Evolutionary conservation across 2,888 invertebrate genomes (phyloP).

Genomic region (Idaea straminata): DNA sequence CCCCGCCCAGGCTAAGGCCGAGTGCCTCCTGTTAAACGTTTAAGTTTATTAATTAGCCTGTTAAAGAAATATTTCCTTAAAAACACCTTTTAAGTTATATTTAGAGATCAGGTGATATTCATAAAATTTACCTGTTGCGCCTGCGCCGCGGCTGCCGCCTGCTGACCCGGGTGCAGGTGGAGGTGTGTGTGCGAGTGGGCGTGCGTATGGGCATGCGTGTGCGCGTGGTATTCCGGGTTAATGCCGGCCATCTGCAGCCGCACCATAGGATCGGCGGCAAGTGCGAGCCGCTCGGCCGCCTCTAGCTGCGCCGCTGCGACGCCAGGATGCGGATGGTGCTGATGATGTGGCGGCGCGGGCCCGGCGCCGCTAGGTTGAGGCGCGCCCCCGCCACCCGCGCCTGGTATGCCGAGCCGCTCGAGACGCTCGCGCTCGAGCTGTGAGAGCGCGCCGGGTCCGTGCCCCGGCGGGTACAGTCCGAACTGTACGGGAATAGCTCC

Average conservation of each 20-base stretch:
- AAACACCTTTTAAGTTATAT: too few species aligned
- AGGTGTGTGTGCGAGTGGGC: slow-evolving; percentile 94
- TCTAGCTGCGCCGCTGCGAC: slow-evolving; percentile 83
- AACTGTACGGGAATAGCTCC: slow-evolving; percentile 86
- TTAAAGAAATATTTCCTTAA: too few species aligned
- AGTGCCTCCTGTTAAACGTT: slow-evolving; percentile 74
- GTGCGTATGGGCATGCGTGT: slow-evolving; percentile 95
- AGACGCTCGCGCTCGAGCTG: slow-evolving; percentile 93
- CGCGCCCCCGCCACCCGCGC: slow-evolving; percentile 77
- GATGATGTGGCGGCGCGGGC: slow-evolving; percentile 70
- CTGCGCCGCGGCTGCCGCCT: slow-evolving; percentile 77
- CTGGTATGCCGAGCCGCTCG: slow-evolving; percentile 89
- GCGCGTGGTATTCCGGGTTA: slow-evolving; percentile 93
- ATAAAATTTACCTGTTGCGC: slow-evolving; percentile 69
- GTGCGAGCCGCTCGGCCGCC: slow-evolving; percentile 88
- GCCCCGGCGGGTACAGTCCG: slow-evolving; percentile 87
- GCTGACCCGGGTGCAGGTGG: slow-evolving; percentile 88
- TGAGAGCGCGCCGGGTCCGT: slow-evolving; percentile 83
- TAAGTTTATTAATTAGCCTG: too few species aligned
- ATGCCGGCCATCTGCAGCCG: slow-evolving; percentile 96
- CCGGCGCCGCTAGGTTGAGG: slow-evolving; percentile 77
- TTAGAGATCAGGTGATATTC: neutral
- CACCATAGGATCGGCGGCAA: slow-evolving; percentile 95
- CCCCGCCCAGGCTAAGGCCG: slow-evolving; percentile 59
- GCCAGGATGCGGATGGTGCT: slow-evolving; percentile 77